These are phyloP conservation scores for Temnothorax unifasciatus DNA, from an alignment of 2,888 invertebrate genomes.

Conservation along the genomic window DNA sequence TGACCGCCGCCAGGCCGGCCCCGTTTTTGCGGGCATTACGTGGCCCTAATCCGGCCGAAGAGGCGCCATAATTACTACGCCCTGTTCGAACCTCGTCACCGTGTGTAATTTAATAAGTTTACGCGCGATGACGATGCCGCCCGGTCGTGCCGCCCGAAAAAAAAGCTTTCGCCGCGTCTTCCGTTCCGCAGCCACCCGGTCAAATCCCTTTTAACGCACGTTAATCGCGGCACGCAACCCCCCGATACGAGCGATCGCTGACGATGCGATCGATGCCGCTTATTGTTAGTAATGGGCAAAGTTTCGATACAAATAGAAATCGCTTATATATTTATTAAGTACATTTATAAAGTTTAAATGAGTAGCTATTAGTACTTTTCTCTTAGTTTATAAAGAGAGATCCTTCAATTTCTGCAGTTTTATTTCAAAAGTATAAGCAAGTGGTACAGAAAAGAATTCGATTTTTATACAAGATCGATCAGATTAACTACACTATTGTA, in stretches of 20 bases:
- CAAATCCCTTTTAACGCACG: conserved; percentile 41
- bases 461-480: not conserved
- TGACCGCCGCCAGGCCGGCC: conserved; percentile 72
- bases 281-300: not conserved
- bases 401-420: not conserved
- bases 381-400: not conserved
- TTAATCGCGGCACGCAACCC: conserved; percentile 42
- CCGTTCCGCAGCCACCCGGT: conserved; percentile 18
- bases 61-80: conserved; percentile 76
- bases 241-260: conserved; percentile 24
- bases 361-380: not conserved
- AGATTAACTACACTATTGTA: not conserved
- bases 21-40: conserved; percentile 75
- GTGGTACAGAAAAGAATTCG: not conserved
- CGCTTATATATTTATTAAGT: not conserved
- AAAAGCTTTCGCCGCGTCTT: conserved; percentile 27
- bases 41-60: conserved; percentile 74
- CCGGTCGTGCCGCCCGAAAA: conserved; percentile 32
- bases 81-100: conserved; percentile 68
- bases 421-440: not conserved
- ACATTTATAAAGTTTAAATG: not conserved
- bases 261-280: not conserved
- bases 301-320: not conserved
- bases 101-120: conserved; percentile 70
- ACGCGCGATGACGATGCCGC: conserved; percentile 59